Base-by-base conservation (phyloP, 2,113 vertebrate genomes). In the Tachuris rubrigastra region DNA sequence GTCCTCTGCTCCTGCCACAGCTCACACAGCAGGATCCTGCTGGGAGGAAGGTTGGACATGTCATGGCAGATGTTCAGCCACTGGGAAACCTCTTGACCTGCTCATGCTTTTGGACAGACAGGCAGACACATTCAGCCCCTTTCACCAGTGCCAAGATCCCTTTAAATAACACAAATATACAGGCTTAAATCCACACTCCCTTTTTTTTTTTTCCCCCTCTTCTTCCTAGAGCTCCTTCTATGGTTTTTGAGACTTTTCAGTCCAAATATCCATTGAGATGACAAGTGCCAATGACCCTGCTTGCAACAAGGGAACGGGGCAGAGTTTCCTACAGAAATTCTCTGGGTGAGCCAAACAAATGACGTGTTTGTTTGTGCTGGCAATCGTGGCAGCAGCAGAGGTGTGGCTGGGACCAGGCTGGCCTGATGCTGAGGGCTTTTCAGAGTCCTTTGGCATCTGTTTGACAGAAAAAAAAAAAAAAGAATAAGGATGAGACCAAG, bases 21-120 rank as follows among this genome's bases (percentile, higher is more conserved):
- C 33, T 77, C 66, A 21, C 62, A 18, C 0, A 0, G 3, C 39
- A 35, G 10, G 37, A 20, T 25, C 37, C 59, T 20, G 22, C 1
- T 6, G 2, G 10, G 5, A 25, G 72, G 12, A 19, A n/a, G 65
- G 31, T 71, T 76, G 53, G 10, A 15, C 27, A 4, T 7, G 42
- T 4, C 39, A 0, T 63, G 67, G 56, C 41, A 37, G 81, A 27
- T 47, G 73, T 25, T 9, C 63, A 69, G n/a, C 50, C 50, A 4
- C 49, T 46, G 76, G 73, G 84, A 77, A 66, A 39, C 4, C 33
- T 65, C 44, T 15, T n/a, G 72, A 31, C 24, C 58, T 39, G 46
- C 47, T 47, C 0, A 4, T 83, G 89, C n/a, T 69, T 76, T 67
- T 41, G 19, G 77, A 71, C 30, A 80, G 63, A 67, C 60, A 80